These are phyloP conservation scores for Pterocles orientalis DNA, from an alignment of 2,113 vertebrate species.

Conservation along the genomic window DNA sequence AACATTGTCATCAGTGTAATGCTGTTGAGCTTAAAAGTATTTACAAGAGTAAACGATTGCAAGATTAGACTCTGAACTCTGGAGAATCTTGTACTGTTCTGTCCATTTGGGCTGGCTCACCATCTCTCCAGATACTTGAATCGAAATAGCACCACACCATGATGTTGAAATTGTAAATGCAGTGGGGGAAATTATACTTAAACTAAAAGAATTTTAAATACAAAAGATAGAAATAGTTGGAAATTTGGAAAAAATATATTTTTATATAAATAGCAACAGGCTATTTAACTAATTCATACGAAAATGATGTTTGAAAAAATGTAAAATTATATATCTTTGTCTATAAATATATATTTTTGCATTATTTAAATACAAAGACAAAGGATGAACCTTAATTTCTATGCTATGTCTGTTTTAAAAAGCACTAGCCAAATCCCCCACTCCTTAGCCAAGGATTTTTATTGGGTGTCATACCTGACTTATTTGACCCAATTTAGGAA, in stretches of 20 bases:
- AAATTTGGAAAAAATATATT: background rate
- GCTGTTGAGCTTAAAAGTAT: background rate
- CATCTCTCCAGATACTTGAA: background rate
- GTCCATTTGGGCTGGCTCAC: background rate
- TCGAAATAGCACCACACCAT: background rate
- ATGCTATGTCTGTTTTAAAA: background rate
- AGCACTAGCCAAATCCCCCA: background rate
- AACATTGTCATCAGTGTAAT: background rate
- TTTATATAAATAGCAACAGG: background rate
- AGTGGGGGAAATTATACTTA: background rate
- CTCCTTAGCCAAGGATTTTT: background rate
- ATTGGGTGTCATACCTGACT: background rate
- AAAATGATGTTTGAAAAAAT: background rate
- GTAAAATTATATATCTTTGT: background rate
- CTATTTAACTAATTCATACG: background rate
- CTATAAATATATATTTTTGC: background rate
- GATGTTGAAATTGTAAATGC: background rate
- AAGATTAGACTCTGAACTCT: background rate
- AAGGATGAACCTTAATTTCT: background rate
- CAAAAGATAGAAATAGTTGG: background rate
- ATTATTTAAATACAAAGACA: background rate
- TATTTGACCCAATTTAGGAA: background rate
- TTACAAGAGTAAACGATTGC: background rate
- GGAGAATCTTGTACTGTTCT: background rate
- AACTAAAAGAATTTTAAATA: background rate